Conservation (phyloP, 53 echinoderm and acorn worm species). For the Patiria pectinifera region DNA sequence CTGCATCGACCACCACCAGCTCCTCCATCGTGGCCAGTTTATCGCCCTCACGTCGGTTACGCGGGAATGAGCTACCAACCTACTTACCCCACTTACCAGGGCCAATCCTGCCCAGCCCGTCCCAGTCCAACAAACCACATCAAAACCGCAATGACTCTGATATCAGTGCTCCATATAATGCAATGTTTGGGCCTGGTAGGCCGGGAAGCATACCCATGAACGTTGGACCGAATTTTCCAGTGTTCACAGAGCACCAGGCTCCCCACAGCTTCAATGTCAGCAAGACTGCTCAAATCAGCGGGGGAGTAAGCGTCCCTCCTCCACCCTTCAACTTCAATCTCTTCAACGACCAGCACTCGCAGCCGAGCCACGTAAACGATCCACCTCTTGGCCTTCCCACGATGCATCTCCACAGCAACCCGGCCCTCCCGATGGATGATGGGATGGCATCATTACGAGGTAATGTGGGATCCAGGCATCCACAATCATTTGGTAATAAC, state of each 20-base stretch:
- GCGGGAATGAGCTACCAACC: conserved; percentile 88
- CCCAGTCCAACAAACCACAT: conserved; percentile 73
- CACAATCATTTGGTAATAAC: conserved; percentile 82
- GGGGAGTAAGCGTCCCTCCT: conserved; percentile 55
- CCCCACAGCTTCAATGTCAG: conserved; percentile 77
- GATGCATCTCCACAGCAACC: conserved; percentile 80
- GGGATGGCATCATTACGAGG: conserved; percentile 71
- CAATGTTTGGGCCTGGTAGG: conserved; percentile 82
- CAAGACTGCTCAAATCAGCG: conserved; percentile 80
- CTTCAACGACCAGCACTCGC: conserved; percentile 79
- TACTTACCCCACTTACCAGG: conserved; percentile 86
- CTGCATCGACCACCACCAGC: conserved; percentile 61
- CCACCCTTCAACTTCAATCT: conserved; percentile 88
- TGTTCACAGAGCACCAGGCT: conserved; percentile 89
- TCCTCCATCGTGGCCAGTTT: conserved; percentile 81
- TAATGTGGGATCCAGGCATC: conserved; percentile 70
- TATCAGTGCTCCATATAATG: conserved; percentile 82
- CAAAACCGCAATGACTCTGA: conserved; percentile 80
- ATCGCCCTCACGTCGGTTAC: conserved; percentile 82
- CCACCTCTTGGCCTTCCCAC: conserved; percentile 64
- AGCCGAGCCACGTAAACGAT: conserved; percentile 68
- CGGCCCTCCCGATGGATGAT: conserved; percentile 79
- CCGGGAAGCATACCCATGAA: conserved; percentile 76
- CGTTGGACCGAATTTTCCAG: conserved; percentile 79
- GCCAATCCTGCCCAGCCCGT: conserved; percentile 83